phyloP scores from a whole-genome alignment of 2,888 invertebrate genomes.

The Masnerella sp. region DNA sequence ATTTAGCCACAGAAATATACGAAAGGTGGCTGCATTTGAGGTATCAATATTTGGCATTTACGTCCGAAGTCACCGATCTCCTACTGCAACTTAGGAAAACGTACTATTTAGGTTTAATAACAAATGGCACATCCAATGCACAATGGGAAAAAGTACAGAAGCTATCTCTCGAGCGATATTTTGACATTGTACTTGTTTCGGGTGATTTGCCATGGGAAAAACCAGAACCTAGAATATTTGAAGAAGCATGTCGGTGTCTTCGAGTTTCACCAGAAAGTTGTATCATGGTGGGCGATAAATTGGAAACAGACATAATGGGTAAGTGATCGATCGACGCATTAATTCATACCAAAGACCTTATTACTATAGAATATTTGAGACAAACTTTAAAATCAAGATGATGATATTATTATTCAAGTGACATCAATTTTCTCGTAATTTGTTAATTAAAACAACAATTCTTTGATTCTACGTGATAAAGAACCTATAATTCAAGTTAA shows the following conservation, averaged over 20 bases:
- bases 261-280: constrained; percentile 86
- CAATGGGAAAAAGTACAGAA: constrained; percentile 93
- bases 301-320: constrained; percentile 89
- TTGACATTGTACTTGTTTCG: constrained; percentile 89
- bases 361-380: too few relatives aligned
- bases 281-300: constrained; percentile 92
- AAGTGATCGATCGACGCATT: constrained; percentile 23
- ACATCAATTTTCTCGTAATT: too few relatives aligned
- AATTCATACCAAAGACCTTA: too few relatives aligned
- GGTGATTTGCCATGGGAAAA: constrained; percentile 93
- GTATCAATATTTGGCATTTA: constrained; percentile 86
- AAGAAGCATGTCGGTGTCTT: constrained; percentile 87
- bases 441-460: too few relatives aligned
- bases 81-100: constrained; percentile 84
- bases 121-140: constrained; percentile 90
- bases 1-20: constrained; percentile 86
- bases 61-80: constrained; percentile 84
- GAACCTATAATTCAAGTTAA: too few relatives aligned
- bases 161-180: constrained; percentile 84
- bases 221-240: constrained; percentile 89
- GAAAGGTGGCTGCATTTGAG: constrained; percentile 88
- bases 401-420: too few relatives aligned
- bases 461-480: too few relatives aligned
- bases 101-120: constrained; percentile 88
- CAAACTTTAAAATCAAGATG: too few relatives aligned